These are phyloP conservation scores for Diarsia rubi DNA, from an alignment of 2,888 invertebrate species.

Conservation along the genomic window DNA sequence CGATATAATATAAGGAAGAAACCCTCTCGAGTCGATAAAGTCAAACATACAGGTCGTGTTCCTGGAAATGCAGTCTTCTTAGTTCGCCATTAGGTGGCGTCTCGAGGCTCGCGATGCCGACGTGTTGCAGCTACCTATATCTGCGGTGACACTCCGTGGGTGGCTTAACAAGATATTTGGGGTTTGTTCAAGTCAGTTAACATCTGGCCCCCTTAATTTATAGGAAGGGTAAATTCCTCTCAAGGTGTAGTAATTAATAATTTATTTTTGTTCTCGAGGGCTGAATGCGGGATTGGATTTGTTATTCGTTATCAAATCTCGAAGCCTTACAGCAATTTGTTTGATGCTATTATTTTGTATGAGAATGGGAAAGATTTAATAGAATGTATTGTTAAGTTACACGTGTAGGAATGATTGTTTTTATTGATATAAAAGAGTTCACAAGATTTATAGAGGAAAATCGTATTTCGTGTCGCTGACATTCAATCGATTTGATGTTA, in stretches of 20 bases:
- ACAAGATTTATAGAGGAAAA: conserved; percentile 36
- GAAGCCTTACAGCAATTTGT: conserved; percentile 62
- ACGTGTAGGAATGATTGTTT: conserved; percentile 48
- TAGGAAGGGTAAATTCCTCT: conserved; percentile 87
- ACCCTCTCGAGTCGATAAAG: conserved; percentile 83
- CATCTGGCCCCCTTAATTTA: conserved; percentile 89
- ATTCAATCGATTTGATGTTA: conserved; percentile 32
- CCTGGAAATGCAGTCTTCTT: conserved; percentile 70
- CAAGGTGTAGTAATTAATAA: conserved; percentile 89
- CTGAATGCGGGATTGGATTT: conserved; percentile 69
- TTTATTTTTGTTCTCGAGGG: conserved; percentile 85
- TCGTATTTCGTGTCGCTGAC: conserved; percentile 32
- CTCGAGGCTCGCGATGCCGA: conserved; percentile 35
- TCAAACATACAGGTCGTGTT: conserved; percentile 76
- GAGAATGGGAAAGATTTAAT: conserved; percentile 36
- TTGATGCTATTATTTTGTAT: conserved; percentile 56
- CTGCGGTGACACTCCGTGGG: conserved; percentile 81
- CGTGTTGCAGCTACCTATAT: conserved; percentile 72
- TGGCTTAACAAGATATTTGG: conserved; percentile 89
- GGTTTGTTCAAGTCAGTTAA: conserved; percentile 88
- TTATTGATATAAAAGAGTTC: conserved; percentile 47
- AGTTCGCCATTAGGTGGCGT: conserved; percentile 62
- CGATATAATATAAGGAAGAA: conserved; percentile 88
- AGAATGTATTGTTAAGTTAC: conserved; percentile 52
- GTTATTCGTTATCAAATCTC: conserved; percentile 69